phyloP scores from a whole-genome alignment of 2,888 invertebrate genomes.

The Cantharis lateralis region DNA sequence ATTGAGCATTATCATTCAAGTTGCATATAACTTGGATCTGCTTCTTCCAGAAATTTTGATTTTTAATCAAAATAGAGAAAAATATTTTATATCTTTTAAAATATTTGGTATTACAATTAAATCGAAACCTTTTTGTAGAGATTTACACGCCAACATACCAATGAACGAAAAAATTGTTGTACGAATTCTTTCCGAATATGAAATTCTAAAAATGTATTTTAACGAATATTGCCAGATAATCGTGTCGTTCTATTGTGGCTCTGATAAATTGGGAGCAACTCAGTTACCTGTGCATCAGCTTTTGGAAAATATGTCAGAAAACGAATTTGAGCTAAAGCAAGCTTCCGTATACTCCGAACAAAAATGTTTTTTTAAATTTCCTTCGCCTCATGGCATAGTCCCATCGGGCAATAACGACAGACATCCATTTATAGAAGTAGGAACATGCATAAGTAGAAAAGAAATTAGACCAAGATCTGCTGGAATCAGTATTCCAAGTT shows the following conservation, averaged over 20 bases:
- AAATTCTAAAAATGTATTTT: slow-evolving; percentile 46
- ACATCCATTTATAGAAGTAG: slow-evolving; percentile 45
- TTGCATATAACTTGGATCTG: slow-evolving; percentile 62
- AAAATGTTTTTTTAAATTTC: slow-evolving; percentile 28
- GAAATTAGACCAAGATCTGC: background rate
- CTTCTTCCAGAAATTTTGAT: slow-evolving; percentile 53
- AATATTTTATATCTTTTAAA: slow-evolving; percentile 47
- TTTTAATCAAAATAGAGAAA: slow-evolving; percentile 44
- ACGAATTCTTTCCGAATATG: slow-evolving; percentile 41
- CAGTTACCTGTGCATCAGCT: slow-evolving; percentile 41
- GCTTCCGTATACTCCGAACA: slow-evolving; percentile 3
- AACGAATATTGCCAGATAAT: slow-evolving; percentile 40
- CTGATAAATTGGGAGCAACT: slow-evolving; percentile 45
- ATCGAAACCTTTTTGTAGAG: slow-evolving; percentile 49
- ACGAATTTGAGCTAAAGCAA: slow-evolving; percentile 17
- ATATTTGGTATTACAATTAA: slow-evolving; percentile 51
- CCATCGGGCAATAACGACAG: slow-evolving; percentile 37
- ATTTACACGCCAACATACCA: slow-evolving; percentile 44
- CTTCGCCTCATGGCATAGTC: slow-evolving; percentile 42
- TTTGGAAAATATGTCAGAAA: slow-evolving; percentile 20
- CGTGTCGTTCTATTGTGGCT: slow-evolving; percentile 46
- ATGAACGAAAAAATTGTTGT: slow-evolving; percentile 52
- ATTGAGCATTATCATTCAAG: slow-evolving; percentile 61
- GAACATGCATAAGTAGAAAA: slow-evolving; percentile 30
- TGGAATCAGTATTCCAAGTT: background rate